Percentiles rank a stretch among this genome's conserved stretches.
Conservation (phyloP, 2,797 vertebrate genomes). For the Pangasius mekongensis region DNA sequence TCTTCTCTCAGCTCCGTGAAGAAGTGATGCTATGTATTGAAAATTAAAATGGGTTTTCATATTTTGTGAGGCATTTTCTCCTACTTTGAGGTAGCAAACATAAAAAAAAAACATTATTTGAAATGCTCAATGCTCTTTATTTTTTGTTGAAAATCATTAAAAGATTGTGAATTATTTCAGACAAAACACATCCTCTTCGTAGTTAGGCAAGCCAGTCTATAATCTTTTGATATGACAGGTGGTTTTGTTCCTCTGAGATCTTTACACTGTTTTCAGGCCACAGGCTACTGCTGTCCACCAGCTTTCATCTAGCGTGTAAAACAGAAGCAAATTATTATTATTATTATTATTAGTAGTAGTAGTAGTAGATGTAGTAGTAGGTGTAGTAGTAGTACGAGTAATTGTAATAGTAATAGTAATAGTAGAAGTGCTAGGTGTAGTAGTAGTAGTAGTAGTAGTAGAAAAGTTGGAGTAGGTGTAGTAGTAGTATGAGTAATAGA, state of each 20-base stretch:
- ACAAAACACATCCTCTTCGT: neutral
- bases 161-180: neutral
- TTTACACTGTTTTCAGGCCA: conserved; percentile 56
- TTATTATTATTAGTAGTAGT: neutral
- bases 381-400: no score
- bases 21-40: neutral
- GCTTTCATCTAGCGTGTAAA: conserved; percentile 63
- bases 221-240: neutral
- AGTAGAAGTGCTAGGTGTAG: neutral
- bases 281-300: conserved; percentile 72
- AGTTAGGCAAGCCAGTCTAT: neutral
- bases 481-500: neutral
- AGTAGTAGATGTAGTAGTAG: no score
- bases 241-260: neutral
- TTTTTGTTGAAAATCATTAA: neutral
- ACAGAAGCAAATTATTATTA: neutral
- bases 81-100: neutral
- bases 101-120: neutral
- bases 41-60: neutral
- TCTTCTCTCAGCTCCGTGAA: neutral
- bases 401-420: no score
- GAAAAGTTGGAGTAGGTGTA: neutral
- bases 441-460: no score
- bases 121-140: conserved; percentile 17
- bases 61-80: neutral